A percentile compares a stretch with the other conserved stretches of the same genome.
These are phyloP conservation scores for Drosophila navojoa DNA, from an alignment of 1,140 invertebrate genomes.

Conservation along the genomic window DNA sequence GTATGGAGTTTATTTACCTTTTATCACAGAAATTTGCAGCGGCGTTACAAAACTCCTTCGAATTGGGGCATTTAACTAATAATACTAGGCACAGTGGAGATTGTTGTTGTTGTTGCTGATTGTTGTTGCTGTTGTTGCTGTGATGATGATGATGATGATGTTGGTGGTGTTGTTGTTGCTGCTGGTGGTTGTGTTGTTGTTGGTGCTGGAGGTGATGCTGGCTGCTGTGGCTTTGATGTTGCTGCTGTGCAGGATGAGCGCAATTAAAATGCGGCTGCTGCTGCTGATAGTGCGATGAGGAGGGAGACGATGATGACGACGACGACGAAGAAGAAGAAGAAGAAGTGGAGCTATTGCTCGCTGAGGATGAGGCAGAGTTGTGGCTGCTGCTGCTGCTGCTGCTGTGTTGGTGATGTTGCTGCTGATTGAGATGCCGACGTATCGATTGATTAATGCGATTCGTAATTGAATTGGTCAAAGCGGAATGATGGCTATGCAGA, in stretches of 20 bases:
- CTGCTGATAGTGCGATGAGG: conserved; percentile 51
- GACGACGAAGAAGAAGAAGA: conserved; percentile 42
- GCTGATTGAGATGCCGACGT: conserved; percentile 79
- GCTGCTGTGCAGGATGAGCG: conserved; percentile 59
- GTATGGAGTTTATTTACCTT: conserved; percentile 71
- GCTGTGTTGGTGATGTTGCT: conserved; percentile 44
- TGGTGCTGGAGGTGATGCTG: conserved; percentile 49
- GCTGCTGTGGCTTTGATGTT: conserved; percentile 47
- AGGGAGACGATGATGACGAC: conserved; percentile 39
- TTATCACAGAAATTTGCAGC: conserved; percentile 84
- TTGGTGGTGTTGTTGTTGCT: conserved; percentile 48
- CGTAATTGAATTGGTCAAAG: conserved; percentile 80
- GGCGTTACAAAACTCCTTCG: conserved; percentile 84
- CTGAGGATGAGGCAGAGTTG: conserved; percentile 28
- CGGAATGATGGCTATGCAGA: conserved; percentile 79
- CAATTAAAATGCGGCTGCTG: conserved; percentile 65
- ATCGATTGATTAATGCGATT: conserved; percentile 83
- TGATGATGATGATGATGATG: conserved; percentile 34
- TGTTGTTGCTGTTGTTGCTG: conserved; percentile 39
- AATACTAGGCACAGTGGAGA: conserved; percentile 84
- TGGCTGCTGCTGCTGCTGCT: conserved; percentile 18
- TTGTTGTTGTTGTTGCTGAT: conserved; percentile 74
- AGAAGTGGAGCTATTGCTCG: conserved; percentile 31
- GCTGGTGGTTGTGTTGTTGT: conserved; percentile 38
- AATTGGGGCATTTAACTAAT: conserved; percentile 84